Evolutionary conservation across 1,140 invertebrate genomes (phyloP).

Genomic region (Oryctes rhinoceros): DNA sequence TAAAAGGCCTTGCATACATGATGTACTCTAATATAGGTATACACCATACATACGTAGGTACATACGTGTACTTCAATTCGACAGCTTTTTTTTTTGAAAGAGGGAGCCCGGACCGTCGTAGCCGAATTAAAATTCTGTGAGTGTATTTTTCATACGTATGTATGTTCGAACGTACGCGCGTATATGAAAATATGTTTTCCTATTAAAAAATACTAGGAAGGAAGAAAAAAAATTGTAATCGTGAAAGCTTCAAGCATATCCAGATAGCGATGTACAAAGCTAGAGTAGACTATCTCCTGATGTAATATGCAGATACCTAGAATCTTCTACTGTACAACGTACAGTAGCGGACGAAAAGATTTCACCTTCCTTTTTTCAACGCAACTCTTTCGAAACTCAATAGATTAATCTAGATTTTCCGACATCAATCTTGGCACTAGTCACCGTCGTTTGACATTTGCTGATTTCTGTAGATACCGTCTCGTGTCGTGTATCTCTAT

Average conservation of each 20-base stretch:
- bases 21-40: conserved; percentile 42
- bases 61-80: background rate
- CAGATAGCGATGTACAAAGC: too few relatives aligned
- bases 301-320: too few relatives aligned
- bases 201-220: background rate
- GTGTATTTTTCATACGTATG: background rate
- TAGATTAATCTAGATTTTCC: too few relatives aligned
- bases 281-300: too few relatives aligned
- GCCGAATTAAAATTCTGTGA: background rate
- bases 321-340: too few relatives aligned
- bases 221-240: background rate
- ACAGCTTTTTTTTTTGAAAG: background rate
- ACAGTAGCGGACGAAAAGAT: too few relatives aligned
- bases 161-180: background rate
- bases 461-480: too few relatives aligned
- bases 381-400: too few relatives aligned
- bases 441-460: too few relatives aligned
- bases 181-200: background rate
- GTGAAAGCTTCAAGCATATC: background rate
- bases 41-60: background rate
- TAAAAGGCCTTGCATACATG: conserved; percentile 58
- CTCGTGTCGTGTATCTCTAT: too few relatives aligned
- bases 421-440: too few relatives aligned
- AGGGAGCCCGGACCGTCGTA: background rate
- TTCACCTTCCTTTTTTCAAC: too few relatives aligned